Conservation (phyloP, 2,888 invertebrate genomes). For the Slavum lentiscoides region DNA sequence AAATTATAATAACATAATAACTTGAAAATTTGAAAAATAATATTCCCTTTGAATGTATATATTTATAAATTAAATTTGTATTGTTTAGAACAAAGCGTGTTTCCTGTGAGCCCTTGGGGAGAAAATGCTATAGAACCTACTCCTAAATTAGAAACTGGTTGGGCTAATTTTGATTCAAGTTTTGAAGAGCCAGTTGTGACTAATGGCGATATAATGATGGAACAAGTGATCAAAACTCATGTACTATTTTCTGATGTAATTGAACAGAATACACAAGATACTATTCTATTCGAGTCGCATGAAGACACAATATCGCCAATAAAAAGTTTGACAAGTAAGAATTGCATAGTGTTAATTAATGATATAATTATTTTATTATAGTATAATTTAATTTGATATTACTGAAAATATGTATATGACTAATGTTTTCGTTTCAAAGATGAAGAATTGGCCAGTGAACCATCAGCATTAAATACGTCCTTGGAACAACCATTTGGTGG, state of each 20-base stretch:
- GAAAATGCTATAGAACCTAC: constrained; percentile 29
- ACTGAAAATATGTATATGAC: not conserved
- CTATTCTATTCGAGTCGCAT: not conserved
- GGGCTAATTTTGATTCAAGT: constrained; percentile 54
- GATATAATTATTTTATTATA: not conserved
- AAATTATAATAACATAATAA: too few relatives aligned
- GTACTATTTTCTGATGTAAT: constrained; percentile 19
- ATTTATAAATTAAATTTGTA: not conserved
- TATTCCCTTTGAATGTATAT: not conserved
- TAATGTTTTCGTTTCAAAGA: constrained; percentile 11
- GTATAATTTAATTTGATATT: not conserved
- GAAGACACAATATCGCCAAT: not conserved
- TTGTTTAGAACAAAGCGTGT: constrained; percentile 5
- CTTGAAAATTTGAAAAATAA: not conserved
- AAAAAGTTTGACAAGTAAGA: constrained; percentile 23
- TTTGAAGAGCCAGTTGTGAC: constrained; percentile 43
- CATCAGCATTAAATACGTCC: constrained; percentile 4
- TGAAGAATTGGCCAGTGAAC: constrained; percentile 2
- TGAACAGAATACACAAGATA: not conserved
- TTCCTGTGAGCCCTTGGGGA: constrained; percentile 46
- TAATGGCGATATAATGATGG: constrained; percentile 16
- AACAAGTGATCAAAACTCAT: not conserved
- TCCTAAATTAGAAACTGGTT: constrained; percentile 43
- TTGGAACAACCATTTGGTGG: not conserved
- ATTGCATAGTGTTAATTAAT: not conserved